Conservation (phyloP, 2,113 vertebrate genomes). For the Serilophus lunatus region DNA sequence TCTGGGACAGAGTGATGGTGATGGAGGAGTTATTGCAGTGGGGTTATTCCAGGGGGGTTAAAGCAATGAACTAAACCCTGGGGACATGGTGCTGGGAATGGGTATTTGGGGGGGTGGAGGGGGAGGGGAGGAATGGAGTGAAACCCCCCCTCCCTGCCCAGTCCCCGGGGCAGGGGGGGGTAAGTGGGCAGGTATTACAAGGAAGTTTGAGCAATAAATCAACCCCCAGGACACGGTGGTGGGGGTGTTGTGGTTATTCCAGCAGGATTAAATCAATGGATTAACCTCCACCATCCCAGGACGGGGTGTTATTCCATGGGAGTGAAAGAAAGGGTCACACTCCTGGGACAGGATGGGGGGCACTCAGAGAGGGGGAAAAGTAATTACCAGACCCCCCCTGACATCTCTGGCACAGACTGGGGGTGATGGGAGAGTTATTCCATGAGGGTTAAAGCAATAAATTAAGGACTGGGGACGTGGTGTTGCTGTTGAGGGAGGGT, state of each 20-base stretch:
- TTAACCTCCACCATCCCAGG: not conserved
- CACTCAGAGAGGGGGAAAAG: not conserved
- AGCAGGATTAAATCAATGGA: not conserved
- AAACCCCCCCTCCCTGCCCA: too few relatives aligned
- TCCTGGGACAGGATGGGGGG: not conserved
- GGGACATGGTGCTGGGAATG: not conserved
- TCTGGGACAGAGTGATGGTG: not conserved
- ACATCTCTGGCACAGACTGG: not conserved
- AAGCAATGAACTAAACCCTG: not conserved
- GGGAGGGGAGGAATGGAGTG: not conserved
- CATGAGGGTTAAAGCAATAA: not conserved
- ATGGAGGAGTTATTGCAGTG: not conserved
- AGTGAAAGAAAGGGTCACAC: not conserved
- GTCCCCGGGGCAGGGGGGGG: not conserved
- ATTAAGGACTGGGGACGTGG: not conserved
- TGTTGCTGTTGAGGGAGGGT: not conserved
- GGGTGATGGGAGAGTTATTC: not conserved
- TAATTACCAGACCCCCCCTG: not conserved
- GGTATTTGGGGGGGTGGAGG: too few relatives aligned
- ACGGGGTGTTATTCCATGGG: not conserved
- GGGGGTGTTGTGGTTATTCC: not conserved
- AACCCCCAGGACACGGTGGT: not conserved
- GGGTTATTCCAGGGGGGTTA: not conserved
- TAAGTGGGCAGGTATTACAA: not conserved
- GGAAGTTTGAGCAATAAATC: not conserved